phyloP scores from a whole-genome alignment of 2,888 invertebrate genomes.

The Agriotes lineatus region DNA sequence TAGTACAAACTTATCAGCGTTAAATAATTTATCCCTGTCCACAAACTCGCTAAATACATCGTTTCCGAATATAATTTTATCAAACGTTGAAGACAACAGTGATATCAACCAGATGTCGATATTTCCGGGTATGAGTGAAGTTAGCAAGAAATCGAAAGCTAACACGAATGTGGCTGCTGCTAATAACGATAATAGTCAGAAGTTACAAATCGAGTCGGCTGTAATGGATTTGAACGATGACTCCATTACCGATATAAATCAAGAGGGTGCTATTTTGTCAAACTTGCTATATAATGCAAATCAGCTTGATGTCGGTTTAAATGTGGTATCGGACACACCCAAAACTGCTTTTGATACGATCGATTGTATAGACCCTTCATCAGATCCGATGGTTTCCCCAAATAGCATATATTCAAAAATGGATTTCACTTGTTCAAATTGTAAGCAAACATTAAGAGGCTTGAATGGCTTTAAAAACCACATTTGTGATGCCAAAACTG shows the following conservation, averaged over 20 bases:
- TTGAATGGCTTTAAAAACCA: conserved; percentile 41
- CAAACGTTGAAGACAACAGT: conserved; percentile 14
- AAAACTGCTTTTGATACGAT: background rate
- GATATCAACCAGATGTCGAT: conserved; percentile 18
- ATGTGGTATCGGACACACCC: background rate
- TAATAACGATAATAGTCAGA: background rate
- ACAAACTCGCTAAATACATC: conserved; percentile 6
- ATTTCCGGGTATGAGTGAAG: conserved; percentile 6
- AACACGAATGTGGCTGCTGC: background rate
- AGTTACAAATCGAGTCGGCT: background rate
- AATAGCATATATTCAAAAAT: background rate
- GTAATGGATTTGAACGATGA: conserved; percentile 1
- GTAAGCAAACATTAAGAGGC: conserved; percentile 38
- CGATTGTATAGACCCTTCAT: background rate
- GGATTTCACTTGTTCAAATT: conserved; percentile 36
- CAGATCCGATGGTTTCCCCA: background rate
- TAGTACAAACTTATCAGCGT: background rate
- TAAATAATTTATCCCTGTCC: conserved; percentile 18
- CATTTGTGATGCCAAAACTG: conserved; percentile 27
- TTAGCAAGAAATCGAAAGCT: conserved; percentile 20
- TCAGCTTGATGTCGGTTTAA: conserved; percentile 1
- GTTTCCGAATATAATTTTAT: conserved; percentile 29
- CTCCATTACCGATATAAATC: background rate
- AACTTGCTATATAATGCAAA: conserved; percentile 19
- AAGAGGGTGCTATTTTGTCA: conserved; percentile 6